These are phyloP conservation scores for Apis dorsata DNA, from an alignment of 1,140 invertebrate genomes.

Conservation along the genomic window DNA sequence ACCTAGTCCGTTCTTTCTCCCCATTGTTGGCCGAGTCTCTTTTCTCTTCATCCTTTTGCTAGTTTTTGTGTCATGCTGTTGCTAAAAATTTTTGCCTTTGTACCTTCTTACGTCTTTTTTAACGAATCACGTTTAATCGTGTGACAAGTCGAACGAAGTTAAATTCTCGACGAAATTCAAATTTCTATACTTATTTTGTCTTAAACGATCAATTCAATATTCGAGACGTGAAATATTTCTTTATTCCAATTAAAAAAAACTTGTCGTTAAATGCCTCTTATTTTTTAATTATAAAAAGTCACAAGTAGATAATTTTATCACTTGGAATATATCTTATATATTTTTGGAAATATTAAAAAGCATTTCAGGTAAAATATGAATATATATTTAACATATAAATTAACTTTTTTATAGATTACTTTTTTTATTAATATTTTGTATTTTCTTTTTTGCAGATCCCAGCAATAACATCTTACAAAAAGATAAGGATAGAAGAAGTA, in stretches of 20 bases:
- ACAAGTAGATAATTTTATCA: too few species aligned
- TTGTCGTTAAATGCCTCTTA: not conserved
- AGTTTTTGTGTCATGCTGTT: not conserved
- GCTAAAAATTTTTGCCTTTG: constrained; percentile 12
- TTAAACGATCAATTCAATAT: not conserved
- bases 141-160: not conserved
- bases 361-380: too few species aligned
- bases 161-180: not conserved
- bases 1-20: not conserved
- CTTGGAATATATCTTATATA: too few species aligned
- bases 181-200: not conserved
- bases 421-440: too few species aligned
- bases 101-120: not conserved
- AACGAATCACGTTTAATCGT: not conserved
- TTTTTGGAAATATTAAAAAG: too few species aligned
- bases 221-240: too few species aligned
- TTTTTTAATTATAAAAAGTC: not conserved
- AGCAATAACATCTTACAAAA: too few species aligned
- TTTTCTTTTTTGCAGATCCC: too few species aligned
- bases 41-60: not conserved
- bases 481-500: too few species aligned
- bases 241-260: not conserved
- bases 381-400: too few species aligned
- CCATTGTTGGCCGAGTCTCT: too few species aligned
- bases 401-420: too few species aligned